Base-by-base conservation (phyloP, 2,797 vertebrate genomes). In the Sebastes wilsoni region DNA sequence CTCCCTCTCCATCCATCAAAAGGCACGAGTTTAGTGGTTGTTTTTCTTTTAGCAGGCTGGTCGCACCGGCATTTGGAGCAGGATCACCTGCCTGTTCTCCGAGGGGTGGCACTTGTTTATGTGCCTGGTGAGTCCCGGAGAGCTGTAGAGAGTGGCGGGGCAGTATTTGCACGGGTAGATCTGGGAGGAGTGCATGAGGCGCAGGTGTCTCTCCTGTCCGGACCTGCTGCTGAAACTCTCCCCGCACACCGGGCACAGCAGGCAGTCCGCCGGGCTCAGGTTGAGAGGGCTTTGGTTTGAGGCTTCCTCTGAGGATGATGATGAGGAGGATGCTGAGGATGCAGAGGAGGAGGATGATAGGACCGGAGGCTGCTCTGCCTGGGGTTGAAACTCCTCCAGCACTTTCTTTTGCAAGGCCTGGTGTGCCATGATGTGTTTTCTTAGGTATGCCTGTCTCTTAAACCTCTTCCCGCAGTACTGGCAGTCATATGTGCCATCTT, bases 91-190 rank as follows among this genome's bases (percentile, higher is more conserved):
- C 93, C 98, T 92, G 95, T 99, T 99, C 95, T 99, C 98, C 38
- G 98, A 99, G 4, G 98, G 98, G 95, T 99, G 98, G 96, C 98
- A 99, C 96, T 99, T 99, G 97, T 99, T 99, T 96, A 99, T 99
- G 96, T 99, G 98, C 94, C 98, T 96, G 84, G 98, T 99, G 91
- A 99, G 98, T 84, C 98, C 98, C 22, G 98, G 98, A 4, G 98
- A 99, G 95, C 98, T 99, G 96, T 98, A 99, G 94, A 99, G 98
- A 67, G 98, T 97, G 93, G 98, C 98, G 72, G 98, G 97, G 96
- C 98, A 99, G 96, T 99, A 98, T 89, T 99, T 99, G 97, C 98
- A 99, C 83, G 98, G 97, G 94, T 97, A 99, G 81, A 98, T 96
- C 96, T 99, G 98, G 83, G 97, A 96, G 52, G 98, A 96, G 94